phyloP scores from a whole-genome alignment of 2,888 invertebrate species.

The Temnothorax ravouxi region DNA sequence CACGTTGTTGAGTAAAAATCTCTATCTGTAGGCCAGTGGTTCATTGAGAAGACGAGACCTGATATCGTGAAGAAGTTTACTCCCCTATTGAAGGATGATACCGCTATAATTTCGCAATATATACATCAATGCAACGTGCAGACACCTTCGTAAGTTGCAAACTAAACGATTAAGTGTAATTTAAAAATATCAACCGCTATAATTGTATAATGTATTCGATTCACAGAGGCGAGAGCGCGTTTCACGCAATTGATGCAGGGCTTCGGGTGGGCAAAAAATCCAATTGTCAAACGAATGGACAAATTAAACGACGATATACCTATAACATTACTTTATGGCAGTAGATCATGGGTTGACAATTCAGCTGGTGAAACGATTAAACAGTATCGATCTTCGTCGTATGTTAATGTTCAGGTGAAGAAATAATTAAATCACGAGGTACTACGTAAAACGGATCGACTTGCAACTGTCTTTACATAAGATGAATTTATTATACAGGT shows the following conservation, averaged over 20 bases:
- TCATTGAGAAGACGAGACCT: constrained; percentile 94
- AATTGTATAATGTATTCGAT: constrained; percentile 16
- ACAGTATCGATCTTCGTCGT: constrained; percentile 89
- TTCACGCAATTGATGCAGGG: constrained; percentile 95
- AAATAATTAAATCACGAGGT: constrained; percentile 18
- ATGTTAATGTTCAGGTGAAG: constrained; percentile 93
- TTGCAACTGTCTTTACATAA: not conserved
- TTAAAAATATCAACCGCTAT: not conserved
- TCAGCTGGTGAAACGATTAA: constrained; percentile 93
- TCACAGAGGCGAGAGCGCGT: constrained; percentile 95
- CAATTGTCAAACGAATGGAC: constrained; percentile 94
- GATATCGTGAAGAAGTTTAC: constrained; percentile 95
- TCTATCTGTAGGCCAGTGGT: constrained; percentile 90
- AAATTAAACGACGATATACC: constrained; percentile 91
- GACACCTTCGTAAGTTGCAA: constrained; percentile 91
- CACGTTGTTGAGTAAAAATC: constrained; percentile 23
- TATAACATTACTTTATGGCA: constrained; percentile 96
- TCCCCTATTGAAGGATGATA: constrained; percentile 89
- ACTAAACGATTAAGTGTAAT: not conserved
- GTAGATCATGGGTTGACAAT: constrained; percentile 97
- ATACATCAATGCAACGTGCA: constrained; percentile 99
- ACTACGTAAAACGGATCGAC: not conserved
- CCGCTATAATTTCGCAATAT: constrained; percentile 94
- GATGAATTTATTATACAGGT: constrained; percentile 87
- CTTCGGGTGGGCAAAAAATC: constrained; percentile 98